A percentile compares a stretch with the other conserved stretches of the same genome.
These are phyloP conservation scores for Cetoscarus ocellatus DNA, from an alignment of 2,797 vertebrate species.

Conservation along the genomic window DNA sequence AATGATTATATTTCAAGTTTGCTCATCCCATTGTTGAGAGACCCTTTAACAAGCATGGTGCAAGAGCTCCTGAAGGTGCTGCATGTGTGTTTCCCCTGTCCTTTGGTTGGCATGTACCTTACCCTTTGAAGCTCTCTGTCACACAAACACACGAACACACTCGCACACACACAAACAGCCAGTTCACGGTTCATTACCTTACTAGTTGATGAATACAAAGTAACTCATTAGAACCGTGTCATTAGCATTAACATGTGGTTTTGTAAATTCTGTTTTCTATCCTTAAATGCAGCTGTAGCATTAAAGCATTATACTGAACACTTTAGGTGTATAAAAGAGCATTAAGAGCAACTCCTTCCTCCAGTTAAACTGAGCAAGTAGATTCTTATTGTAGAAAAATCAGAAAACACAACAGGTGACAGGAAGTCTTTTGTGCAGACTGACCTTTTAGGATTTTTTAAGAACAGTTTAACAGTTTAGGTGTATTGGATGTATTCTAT, in stretches of 20 bases:
- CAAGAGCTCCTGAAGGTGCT: slow-evolving; percentile 21
- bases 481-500: neutral
- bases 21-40: neutral
- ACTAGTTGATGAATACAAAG: neutral
- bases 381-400: neutral
- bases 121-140: slow-evolving; percentile 15
- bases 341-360: neutral
- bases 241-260: neutral
- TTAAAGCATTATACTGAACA: neutral
- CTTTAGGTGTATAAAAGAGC: neutral
- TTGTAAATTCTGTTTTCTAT: neutral
- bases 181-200: slow-evolving; percentile 8
- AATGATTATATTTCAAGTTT: slow-evolving; percentile 14
- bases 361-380: neutral
- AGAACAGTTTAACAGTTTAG: too few species aligned
- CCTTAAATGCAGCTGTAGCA: too few species aligned
- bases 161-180: slow-evolving; percentile 1
- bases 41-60: slow-evolving; percentile 67
- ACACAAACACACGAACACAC: slow-evolving; percentile 5
- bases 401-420: neutral
- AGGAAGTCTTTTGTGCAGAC: neutral
- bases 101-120: slow-evolving; percentile 50
- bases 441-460: neutral
- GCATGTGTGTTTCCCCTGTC: slow-evolving; percentile 66
- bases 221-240: neutral